These are phyloP conservation scores for Drosophila simulans DNA, from an alignment of 1,140 invertebrate species.

Conservation along the genomic window DNA sequence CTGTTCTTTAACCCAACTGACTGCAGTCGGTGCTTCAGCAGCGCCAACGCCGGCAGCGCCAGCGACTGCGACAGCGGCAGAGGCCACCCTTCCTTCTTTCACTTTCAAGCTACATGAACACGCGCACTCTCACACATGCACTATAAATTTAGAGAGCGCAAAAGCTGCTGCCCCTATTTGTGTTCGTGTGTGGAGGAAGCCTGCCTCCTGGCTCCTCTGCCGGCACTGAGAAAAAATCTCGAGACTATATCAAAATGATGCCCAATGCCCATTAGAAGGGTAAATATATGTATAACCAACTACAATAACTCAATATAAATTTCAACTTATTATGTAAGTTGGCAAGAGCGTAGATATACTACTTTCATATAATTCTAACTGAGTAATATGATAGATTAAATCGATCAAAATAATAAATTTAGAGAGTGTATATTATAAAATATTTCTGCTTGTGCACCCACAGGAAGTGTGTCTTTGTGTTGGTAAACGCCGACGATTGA, in stretches of 20 bases:
- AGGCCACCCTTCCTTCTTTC: constrained; percentile 71
- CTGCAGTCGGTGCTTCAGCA: constrained; percentile 53
- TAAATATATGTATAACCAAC: too few species aligned
- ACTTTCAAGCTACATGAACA: constrained; percentile 68
- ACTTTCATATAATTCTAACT: too few species aligned
- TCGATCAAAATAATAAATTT: too few species aligned
- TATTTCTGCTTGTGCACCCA: background rate
- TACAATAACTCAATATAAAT: too few species aligned
- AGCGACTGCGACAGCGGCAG: constrained; percentile 37
- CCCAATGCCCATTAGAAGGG: too few species aligned
- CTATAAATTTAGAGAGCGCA: constrained; percentile 30
- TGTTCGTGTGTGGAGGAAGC: background rate
- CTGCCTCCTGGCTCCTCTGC: constrained; percentile 20
- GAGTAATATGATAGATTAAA: too few species aligned
- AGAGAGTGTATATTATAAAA: too few species aligned
- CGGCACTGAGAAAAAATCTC: constrained; percentile 2
- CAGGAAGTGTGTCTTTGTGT: constrained; percentile 31
- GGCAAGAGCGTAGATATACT: too few species aligned
- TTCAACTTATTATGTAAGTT: too few species aligned
- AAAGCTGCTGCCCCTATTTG: constrained; percentile 21
- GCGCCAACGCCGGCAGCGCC: constrained; percentile 33
- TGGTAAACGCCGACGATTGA: constrained; percentile 63
- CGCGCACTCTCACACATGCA: constrained; percentile 17
- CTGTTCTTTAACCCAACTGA: constrained; percentile 71
- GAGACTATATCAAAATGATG: background rate